A percentile compares a stretch with the other conserved stretches of the same genome.
Evolutionary conservation across 1,140 invertebrate genomes (phyloP).

Genomic region (Ceratoteleas bidentatus): DNA sequence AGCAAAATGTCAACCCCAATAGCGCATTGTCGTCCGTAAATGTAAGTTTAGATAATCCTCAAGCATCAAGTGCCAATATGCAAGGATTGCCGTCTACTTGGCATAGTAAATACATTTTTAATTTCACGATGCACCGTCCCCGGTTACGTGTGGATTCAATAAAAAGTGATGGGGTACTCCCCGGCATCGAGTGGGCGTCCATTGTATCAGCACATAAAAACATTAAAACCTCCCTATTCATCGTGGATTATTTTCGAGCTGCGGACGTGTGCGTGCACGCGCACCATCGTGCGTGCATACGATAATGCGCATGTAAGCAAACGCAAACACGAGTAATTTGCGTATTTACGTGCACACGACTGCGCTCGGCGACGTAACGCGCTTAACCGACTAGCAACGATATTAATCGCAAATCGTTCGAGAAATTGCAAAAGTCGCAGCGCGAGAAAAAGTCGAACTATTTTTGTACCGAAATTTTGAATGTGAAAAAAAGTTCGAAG

Average conservation of each 20-base stretch:
- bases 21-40: conserved; percentile 30
- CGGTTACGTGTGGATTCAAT: conserved; percentile 77
- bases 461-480: neutral
- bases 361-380: conserved; percentile 20
- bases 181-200: conserved; percentile 79
- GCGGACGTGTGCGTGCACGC: conserved; percentile 51
- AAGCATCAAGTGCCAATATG: conserved; percentile 66
- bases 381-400: conserved; percentile 10
- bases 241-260: conserved; percentile 75
- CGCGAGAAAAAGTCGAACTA: too few relatives aligned
- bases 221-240: conserved; percentile 82
- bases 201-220: conserved; percentile 81
- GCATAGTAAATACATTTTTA: conserved; percentile 77
- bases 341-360: conserved; percentile 31
- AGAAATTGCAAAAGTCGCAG: too few relatives aligned
- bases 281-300: conserved; percentile 30
- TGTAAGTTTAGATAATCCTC: conserved; percentile 66
- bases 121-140: conserved; percentile 71
- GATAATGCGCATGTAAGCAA: conserved; percentile 49
- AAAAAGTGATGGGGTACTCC: conserved; percentile 77
- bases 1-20: conserved; percentile 8
- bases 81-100: conserved; percentile 65
- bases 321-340: conserved; percentile 49
- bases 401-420: neutral
- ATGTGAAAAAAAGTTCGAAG: too few relatives aligned